These are phyloP conservation scores for Zootermopsis nevadensis DNA, from an alignment of 2,888 invertebrate species.

Conservation along the genomic window DNA sequence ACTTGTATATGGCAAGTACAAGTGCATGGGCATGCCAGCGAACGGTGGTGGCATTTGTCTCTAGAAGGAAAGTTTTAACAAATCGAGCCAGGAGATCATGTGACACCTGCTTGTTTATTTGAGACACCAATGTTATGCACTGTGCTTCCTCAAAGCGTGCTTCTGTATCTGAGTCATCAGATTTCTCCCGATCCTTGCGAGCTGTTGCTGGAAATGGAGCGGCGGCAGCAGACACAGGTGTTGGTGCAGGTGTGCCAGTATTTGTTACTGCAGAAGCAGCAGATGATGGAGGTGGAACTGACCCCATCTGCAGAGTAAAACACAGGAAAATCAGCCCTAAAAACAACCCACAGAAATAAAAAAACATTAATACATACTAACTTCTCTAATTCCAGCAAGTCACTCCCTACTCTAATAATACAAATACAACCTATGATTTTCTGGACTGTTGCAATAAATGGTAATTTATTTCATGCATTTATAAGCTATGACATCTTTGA, in stretches of 20 bases:
- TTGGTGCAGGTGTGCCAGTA: constrained; percentile 52
- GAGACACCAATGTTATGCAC: constrained; percentile 75
- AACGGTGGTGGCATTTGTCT: constrained; percentile 91
- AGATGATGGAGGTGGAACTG: constrained; percentile 5
- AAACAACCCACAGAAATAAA: no score
- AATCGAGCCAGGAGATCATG: constrained; percentile 77
- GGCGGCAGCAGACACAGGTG: constrained; percentile 52
- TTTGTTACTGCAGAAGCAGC: not conserved
- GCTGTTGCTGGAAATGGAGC: constrained; percentile 45
- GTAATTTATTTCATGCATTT: no score
- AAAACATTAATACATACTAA: no score
- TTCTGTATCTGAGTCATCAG: constrained; percentile 74
- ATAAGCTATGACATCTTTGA: no score
- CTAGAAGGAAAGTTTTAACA: constrained; percentile 89
- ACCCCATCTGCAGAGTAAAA: not conserved
- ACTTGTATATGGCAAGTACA: constrained; percentile 85
- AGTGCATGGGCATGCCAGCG: constrained; percentile 96
- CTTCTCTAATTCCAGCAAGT: no score
- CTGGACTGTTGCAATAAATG: no score
- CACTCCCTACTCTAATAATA: no score
- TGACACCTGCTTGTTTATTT: constrained; percentile 75
- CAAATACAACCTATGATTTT: no score
- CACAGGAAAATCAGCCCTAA: no score
- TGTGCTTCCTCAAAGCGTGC: constrained; percentile 75
- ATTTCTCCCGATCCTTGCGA: constrained; percentile 73